Conservation (phyloP, 2,113 vertebrate species). For the Phylloscopus whistleri region DNA sequence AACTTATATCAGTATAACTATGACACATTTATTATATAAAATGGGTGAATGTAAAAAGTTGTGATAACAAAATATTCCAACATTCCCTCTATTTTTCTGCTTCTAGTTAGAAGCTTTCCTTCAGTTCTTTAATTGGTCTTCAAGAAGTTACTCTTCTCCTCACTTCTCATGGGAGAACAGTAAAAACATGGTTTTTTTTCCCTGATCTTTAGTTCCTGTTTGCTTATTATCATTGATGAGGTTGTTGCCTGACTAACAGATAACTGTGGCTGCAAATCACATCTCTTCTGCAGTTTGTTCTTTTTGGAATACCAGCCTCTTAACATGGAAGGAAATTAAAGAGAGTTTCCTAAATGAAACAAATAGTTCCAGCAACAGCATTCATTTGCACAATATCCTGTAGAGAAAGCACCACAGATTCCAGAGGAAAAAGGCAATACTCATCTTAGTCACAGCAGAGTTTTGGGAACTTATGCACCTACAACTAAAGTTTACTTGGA, state of each 20-base stretch:
- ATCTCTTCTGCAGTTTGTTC: not conserved
- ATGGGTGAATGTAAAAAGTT: not conserved
- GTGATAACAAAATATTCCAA: not conserved
- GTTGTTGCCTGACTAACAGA: constrained; percentile 1
- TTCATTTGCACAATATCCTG: not conserved
- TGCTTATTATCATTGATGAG: not conserved
- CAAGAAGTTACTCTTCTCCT: not conserved
- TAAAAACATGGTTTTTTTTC: not conserved
- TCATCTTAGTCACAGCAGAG: not conserved
- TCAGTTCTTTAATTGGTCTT: not conserved
- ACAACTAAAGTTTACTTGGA: not conserved
- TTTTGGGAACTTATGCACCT: not conserved
- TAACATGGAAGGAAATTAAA: not conserved
- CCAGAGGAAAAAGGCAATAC: not conserved
- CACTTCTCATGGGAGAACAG: not conserved
- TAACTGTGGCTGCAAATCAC: not conserved
- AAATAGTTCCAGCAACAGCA: not conserved
- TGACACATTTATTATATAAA: not conserved
- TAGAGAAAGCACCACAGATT: not conserved
- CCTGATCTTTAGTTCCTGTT: not conserved
- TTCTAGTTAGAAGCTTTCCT: constrained; percentile 43
- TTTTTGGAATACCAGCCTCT: not conserved
- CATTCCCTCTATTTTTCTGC: not conserved
- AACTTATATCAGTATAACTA: not conserved
- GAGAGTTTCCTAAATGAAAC: constrained; percentile 8